A percentile compares a stretch with the other conserved stretches of the same genome.
phyloP scores from a whole-genome alignment of 1,140 invertebrate species.

The Bombus superbus region DNA sequence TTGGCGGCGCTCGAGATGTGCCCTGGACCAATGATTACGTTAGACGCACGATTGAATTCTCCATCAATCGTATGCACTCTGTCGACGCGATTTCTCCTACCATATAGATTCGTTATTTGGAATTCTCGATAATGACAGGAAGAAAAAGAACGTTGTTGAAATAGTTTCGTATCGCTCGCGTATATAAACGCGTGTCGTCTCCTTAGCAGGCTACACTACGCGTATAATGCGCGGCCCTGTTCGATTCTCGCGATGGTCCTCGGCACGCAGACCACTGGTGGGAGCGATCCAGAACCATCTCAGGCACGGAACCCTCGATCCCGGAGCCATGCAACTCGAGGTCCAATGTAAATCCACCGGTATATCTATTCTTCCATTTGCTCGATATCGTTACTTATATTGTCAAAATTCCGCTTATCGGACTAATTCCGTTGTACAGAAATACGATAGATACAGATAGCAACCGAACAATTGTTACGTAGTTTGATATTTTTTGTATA shows the following conservation, averaged over 20 bases:
- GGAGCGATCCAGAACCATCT: conserved; percentile 51
- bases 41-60: neutral
- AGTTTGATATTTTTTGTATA: neutral
- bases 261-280: conserved; percentile 62
- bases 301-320: conserved; percentile 60
- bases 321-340: conserved; percentile 8
- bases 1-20: neutral
- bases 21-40: neutral
- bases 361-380: neutral
- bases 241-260: conserved; percentile 67
- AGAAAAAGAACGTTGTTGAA: neutral
- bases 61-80: neutral
- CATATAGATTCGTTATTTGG: neutral
- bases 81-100: neutral
- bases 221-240: conserved; percentile 71
- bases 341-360: neutral
- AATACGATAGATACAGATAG: neutral
- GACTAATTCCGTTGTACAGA: neutral
- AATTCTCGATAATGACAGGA: neutral
- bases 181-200: conserved; percentile 36
- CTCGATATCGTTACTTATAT: neutral
- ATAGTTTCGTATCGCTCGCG: neutral
- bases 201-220: conserved; percentile 67
- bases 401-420: neutral
- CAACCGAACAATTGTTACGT: neutral